A percentile compares a stretch with the other conserved stretches of the same genome.
These are phyloP conservation scores for Malthinus seriepunctatus DNA, from an alignment of 2,888 invertebrate species.

Conservation along the genomic window DNA sequence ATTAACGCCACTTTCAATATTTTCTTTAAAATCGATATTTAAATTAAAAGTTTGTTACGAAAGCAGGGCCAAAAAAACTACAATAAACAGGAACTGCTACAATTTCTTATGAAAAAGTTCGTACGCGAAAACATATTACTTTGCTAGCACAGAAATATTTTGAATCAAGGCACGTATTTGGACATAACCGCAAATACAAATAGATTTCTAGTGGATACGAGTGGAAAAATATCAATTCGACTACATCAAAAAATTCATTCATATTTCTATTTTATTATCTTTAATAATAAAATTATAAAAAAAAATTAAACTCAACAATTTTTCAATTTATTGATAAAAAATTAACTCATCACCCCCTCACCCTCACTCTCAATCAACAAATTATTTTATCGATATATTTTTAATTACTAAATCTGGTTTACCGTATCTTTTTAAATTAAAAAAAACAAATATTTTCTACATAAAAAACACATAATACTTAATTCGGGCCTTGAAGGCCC, in stretches of 20 bases:
- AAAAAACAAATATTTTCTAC: too few relatives aligned
- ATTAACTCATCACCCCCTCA: too few relatives aligned
- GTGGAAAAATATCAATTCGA: slow-evolving; percentile 13
- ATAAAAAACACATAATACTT: too few relatives aligned
- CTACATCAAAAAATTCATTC: slow-evolving; percentile 11
- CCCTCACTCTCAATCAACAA: too few relatives aligned
- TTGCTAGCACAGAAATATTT: slow-evolving; percentile 6
- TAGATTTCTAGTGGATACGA: slow-evolving; percentile 21
- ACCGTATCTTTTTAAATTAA: too few relatives aligned
- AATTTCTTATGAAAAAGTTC: slow-evolving; percentile 5
- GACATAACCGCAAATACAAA: slow-evolving; percentile 21
- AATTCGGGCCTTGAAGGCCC: too few relatives aligned
- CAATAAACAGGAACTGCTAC: background rate
- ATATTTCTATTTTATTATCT: background rate
- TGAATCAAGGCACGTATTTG: slow-evolving; percentile 19
- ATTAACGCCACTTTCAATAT: slow-evolving; percentile 7
- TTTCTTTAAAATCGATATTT: background rate
- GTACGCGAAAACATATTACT: slow-evolving; percentile 5
- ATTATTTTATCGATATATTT: too few relatives aligned
- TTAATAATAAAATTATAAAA: too few relatives aligned
- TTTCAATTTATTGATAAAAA: too few relatives aligned
- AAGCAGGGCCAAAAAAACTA: too few relatives aligned
- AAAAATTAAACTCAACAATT: too few relatives aligned
- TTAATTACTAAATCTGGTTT: too few relatives aligned
- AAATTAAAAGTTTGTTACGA: background rate